A percentile compares a stretch with the other conserved stretches of the same genome.
Conservation (phyloP, 2,113 vertebrate genomes). For the Epinephelus lanceolatus region DNA sequence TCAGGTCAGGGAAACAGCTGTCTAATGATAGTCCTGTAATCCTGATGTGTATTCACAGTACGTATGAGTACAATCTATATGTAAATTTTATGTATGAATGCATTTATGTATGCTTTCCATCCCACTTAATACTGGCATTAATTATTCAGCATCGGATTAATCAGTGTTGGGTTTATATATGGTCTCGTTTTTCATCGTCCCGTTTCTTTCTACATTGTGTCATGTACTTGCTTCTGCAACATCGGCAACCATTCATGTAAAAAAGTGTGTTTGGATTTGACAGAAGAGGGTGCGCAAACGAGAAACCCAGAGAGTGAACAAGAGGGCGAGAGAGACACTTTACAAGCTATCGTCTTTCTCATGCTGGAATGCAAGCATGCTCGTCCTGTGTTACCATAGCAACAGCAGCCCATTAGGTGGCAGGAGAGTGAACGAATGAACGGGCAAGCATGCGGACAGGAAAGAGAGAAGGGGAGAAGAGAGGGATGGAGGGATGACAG, state of each 20-base stretch:
- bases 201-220: neutral
- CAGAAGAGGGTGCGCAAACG: constrained; percentile 5
- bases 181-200: neutral
- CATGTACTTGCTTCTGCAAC: neutral
- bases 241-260: neutral
- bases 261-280: constrained; percentile 30
- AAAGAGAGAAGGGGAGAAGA: neutral
- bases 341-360: constrained; percentile 51
- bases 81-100: constrained; percentile 15
- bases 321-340: constrained; percentile 38
- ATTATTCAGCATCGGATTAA: constrained; percentile 40
- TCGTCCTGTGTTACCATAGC: constrained; percentile 70
- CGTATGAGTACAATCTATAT: constrained; percentile 11
- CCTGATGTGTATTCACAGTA: neutral
- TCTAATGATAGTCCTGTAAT: constrained; percentile 3
- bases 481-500: constrained; percentile 23
- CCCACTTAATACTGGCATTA: constrained; percentile 1
- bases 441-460: constrained; percentile 41
- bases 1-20: neutral
- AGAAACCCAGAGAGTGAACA: constrained; percentile 4
- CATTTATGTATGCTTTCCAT: neutral
- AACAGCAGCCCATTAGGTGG: constrained; percentile 76
- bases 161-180: neutral
- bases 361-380: constrained; percentile 51
- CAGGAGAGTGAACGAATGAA: constrained; percentile 59